Percentiles rank a stretch among this genome's conserved stretches.
Conservation (phyloP, 2,797 vertebrate genomes). For the Sandelia bainsii region DNA sequence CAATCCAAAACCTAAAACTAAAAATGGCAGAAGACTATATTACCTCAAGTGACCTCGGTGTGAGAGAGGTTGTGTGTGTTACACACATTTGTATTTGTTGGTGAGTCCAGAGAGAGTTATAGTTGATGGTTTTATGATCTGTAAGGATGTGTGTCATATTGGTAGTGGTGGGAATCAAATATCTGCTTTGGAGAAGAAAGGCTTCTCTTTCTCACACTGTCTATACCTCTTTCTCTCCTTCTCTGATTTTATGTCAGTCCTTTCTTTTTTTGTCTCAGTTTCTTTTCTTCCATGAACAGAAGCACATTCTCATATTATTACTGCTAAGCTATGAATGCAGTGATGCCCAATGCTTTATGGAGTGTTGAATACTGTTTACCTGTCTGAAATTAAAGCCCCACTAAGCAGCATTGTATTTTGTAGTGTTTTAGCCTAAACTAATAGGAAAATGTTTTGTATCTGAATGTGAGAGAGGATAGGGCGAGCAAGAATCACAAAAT, state of each 20-base stretch:
- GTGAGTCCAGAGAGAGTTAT: slow-evolving; percentile 47
- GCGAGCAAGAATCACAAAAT: slow-evolving; percentile 48
- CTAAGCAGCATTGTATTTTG: slow-evolving; percentile 58
- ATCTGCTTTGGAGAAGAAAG: slow-evolving; percentile 60
- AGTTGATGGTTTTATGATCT: slow-evolving; percentile 65
- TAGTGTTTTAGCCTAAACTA: slow-evolving; percentile 71
- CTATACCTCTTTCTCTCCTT: slow-evolving; percentile 26
- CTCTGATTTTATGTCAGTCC: slow-evolving; percentile 41
- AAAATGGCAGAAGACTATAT: slow-evolving; percentile 62
- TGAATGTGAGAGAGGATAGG: slow-evolving; percentile 21
- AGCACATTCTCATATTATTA: slow-evolving; percentile 39
- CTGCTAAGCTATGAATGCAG: slow-evolving; percentile 43
- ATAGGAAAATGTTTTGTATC: slow-evolving; percentile 65
- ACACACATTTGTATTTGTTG: slow-evolving; percentile 45
- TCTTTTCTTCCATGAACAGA: slow-evolving; percentile 38
- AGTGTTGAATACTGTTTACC: slow-evolving; percentile 59
- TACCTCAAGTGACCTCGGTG: slow-evolving; percentile 69
- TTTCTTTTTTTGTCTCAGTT: slow-evolving; percentile 39
- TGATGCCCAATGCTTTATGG: slow-evolving; percentile 63
- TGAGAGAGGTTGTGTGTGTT: slow-evolving; percentile 8
- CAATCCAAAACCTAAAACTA: slow-evolving; percentile 66
- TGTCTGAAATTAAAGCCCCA: slow-evolving; percentile 61
- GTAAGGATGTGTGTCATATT: slow-evolving; percentile 63
- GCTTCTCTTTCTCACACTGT: slow-evolving; percentile 21
- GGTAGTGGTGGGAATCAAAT: slow-evolving; percentile 63